These are phyloP conservation scores for Heliconius charithonia DNA, from an alignment of 2,888 invertebrate species.

Conservation along the genomic window DNA sequence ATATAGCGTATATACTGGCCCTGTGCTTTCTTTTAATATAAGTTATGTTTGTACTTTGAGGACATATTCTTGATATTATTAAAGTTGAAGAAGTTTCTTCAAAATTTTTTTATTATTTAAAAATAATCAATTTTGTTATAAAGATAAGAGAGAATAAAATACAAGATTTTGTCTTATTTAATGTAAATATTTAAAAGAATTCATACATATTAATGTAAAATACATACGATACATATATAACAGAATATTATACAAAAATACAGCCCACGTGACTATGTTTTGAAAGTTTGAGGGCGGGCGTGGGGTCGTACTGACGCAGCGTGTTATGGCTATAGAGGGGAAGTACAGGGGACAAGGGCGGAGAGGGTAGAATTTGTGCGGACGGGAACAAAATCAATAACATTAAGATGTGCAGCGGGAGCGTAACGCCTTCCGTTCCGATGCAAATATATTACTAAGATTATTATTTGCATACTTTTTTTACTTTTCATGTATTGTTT, in stretches of 20 bases:
- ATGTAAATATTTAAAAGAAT: neutral
- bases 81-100: neutral
- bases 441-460: neutral
- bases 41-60: neutral
- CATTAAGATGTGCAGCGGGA: conserved; percentile 54
- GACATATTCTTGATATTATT: neutral
- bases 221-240: neutral
- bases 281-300: conserved; percentile 54
- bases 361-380: conserved; percentile 52
- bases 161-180: neutral
- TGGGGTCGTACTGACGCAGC: conserved; percentile 40
- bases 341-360: conserved; percentile 48
- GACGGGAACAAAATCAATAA: conserved; percentile 66
- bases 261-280: conserved; percentile 51
- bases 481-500: neutral
- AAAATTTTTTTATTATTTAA: too few species aligned
- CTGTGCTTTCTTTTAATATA: neutral
- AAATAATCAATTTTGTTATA: neutral
- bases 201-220: neutral
- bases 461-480: neutral
- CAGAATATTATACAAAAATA: neutral
- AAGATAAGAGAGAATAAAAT: too few species aligned
- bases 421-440: conserved; percentile 4
- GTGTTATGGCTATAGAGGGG: conserved; percentile 37
- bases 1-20: neutral